These are phyloP conservation scores for Drosophila putrida DNA, from an alignment of 2,888 invertebrate species.

Conservation along the genomic window DNA sequence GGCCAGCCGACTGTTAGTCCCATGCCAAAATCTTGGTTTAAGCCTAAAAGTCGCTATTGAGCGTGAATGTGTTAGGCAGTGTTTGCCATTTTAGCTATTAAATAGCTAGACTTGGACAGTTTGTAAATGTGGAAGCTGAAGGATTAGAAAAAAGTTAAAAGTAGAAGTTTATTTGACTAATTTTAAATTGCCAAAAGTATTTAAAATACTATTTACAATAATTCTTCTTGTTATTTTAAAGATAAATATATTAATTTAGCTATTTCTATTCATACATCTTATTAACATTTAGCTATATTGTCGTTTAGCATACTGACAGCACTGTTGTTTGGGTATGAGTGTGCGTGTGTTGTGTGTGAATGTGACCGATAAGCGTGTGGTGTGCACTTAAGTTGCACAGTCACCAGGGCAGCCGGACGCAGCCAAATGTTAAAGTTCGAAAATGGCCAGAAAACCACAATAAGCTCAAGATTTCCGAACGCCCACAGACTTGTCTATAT, in stretches of 20 bases:
- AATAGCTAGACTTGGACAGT: too few species aligned
- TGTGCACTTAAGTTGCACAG: conserved; percentile 75
- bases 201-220: too few species aligned
- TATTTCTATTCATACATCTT: too few species aligned
- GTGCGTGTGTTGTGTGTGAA: conserved; percentile 34
- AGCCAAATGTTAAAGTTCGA: conserved; percentile 66
- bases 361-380: conserved; percentile 78
- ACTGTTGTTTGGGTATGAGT: conserved; percentile 9
- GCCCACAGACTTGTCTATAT: not conserved
- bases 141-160: too few species aligned
- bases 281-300: too few species aligned
- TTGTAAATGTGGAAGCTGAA: too few species aligned
- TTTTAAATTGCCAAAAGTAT: too few species aligned
- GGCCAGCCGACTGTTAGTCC: conserved; percentile 19
- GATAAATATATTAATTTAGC: too few species aligned
- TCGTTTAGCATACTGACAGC: too few species aligned
- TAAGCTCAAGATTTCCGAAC: conserved; percentile 65
- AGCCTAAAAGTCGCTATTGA: conserved; percentile 72
- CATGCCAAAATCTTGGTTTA: conserved; percentile 70
- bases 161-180: too few species aligned
- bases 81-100: not conserved
- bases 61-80: conserved; percentile 4
- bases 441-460: conserved; percentile 73
- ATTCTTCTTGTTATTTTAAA: too few species aligned
- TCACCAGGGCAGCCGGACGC: conserved; percentile 41